Conservation (phyloP, 1,140 invertebrate species). For the Vanessa tameamea region DNA sequence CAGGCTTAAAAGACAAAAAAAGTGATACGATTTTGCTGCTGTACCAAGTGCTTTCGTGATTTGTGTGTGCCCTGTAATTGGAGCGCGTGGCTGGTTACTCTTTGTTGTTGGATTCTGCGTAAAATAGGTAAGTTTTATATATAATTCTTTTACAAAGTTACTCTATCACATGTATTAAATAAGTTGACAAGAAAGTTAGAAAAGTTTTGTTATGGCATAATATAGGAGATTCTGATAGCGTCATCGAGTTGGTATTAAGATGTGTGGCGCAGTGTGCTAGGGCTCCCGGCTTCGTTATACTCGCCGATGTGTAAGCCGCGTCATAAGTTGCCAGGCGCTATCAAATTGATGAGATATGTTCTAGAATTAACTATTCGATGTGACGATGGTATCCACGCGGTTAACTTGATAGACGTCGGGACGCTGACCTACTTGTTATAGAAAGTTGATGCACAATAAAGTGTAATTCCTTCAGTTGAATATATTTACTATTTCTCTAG, state of each 20-base stretch:
- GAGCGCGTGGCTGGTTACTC: constrained; percentile 79
- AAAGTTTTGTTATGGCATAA: constrained; percentile 17
- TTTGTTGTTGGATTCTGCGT: constrained; percentile 79
- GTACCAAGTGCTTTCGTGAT: constrained; percentile 74
- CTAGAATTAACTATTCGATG: constrained; percentile 49
- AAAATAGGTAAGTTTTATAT: constrained; percentile 70
- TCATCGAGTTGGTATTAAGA: constrained; percentile 50
- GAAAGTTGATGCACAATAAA: constrained; percentile 45
- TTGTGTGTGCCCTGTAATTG: constrained; percentile 77
- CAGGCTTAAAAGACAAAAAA: constrained; percentile 56
- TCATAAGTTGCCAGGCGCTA: constrained; percentile 46
- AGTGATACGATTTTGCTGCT: constrained; percentile 63
- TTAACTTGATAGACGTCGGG: constrained; percentile 38
- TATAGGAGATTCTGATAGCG: constrained; percentile 45
- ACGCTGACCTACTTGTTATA: constrained; percentile 55
- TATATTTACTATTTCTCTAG: no score
- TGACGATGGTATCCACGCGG: constrained; percentile 44
- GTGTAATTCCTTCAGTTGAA: constrained; percentile 11
- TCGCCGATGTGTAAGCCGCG: constrained; percentile 51
- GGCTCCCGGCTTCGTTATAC: constrained; percentile 43
- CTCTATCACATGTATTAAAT: neutral
- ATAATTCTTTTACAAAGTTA: constrained; percentile 4
- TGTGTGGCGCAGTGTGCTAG: constrained; percentile 56
- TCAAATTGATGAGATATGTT: constrained; percentile 43
- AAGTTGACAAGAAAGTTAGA: neutral